Base-by-base conservation (phyloP, 1,140 invertebrate genomes). In the Zaprionus taronus region DNA sequence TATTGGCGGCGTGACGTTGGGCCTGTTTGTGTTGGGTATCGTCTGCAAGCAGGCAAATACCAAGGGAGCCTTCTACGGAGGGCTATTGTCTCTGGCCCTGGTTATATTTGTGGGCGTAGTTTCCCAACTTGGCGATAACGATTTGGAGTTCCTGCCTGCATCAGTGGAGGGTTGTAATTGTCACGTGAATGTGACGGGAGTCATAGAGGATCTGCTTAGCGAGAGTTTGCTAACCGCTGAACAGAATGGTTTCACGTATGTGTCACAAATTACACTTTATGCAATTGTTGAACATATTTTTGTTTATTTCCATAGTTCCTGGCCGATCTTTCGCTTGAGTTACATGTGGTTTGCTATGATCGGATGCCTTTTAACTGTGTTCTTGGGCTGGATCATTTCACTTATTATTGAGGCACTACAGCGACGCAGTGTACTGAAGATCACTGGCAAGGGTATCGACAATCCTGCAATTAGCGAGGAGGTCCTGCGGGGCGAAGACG, bases 11-110 rank as follows among this genome's bases (percentile, higher is more conserved):
- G 96, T 98, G 0, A 95, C 97, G 2, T 92, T 98, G 4, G 97
- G 97, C 1, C 92, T 98, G 4, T 98, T 98, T 91, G 96, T 96
- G 0, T 91, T 98, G 24, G 98, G 97, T 57, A 98, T 98, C 95
- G 97, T 97, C 83, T 95, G 97, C 58, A 97, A 97, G 1, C 97
- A 95, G 94, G 96, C 97, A 1, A 98, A 97, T 92, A 94, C 95
- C 24, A 95, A 95, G 86, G 94, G 94, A 9, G 94, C 94, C 20
- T 93, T 94, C 71, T 93, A 93, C 4, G 94, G 94, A 4, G 93
- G 94, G 5, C 83, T 94, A 1, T 77, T 93, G 4, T 94, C 94
- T 0, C 71, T 94, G 15, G 62, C 91, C 5, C 69, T 94, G 65
- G 94, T 94, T 47, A 91, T 94, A 11, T 93, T 85, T 17, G 93